phyloP scores from a whole-genome alignment of 92 coral and sea anemone genomes.

The Palythoa grandiflora region DNA sequence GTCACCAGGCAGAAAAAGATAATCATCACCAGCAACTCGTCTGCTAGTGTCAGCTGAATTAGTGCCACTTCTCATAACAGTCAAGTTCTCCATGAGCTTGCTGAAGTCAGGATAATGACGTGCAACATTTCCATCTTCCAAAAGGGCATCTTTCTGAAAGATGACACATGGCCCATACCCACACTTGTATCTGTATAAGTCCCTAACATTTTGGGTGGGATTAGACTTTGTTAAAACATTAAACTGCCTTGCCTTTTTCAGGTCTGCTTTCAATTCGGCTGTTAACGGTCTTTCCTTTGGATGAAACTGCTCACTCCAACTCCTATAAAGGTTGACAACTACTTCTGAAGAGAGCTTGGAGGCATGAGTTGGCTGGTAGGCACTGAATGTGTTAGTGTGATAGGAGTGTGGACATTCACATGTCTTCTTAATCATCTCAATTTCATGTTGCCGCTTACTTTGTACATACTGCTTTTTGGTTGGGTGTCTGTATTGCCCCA shows the following conservation, averaged over 20 bases:
- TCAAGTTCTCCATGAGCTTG: constrained; percentile 52
- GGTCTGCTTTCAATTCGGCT: constrained; percentile 41
- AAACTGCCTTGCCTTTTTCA: constrained; percentile 63
- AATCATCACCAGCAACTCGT: constrained; percentile 44
- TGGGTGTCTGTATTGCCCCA: constrained; percentile 78
- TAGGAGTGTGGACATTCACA: constrained; percentile 77
- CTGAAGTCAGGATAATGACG: constrained; percentile 64
- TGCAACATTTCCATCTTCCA: constrained; percentile 34
- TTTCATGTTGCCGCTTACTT: constrained; percentile 68
- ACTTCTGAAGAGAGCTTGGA: constrained; percentile 54
- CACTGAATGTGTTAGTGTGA: constrained; percentile 70
- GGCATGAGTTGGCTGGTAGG: constrained; percentile 72
- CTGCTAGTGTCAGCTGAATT: not conserved
- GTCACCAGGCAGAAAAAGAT: constrained; percentile 69
- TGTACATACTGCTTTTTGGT: constrained; percentile 66
- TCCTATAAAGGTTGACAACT: constrained; percentile 40
- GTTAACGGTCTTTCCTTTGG: constrained; percentile 9
- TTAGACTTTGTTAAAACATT: constrained; percentile 61
- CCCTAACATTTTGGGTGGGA: constrained; percentile 66
- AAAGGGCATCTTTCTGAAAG: constrained; percentile 67
- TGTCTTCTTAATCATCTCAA: constrained; percentile 70
- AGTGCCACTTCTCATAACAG: constrained; percentile 44
- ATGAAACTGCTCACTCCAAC: constrained; percentile 46
- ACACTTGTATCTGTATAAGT: constrained; percentile 72
- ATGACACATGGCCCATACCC: constrained; percentile 78